These are phyloP conservation scores for Brachynemurus nebulosus DNA, from an alignment of 2,888 invertebrate species.

Conservation along the genomic window DNA sequence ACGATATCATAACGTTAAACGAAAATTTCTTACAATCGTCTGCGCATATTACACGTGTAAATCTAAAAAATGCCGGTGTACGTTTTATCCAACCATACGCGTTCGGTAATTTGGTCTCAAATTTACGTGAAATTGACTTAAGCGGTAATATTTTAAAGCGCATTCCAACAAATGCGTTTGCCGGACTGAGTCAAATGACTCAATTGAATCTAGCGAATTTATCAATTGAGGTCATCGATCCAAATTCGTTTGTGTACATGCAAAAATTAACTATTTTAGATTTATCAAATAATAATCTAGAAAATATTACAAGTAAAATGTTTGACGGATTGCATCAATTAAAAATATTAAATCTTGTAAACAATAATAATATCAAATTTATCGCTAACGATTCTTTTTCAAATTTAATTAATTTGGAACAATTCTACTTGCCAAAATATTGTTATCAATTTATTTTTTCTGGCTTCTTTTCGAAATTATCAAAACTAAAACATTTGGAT, in stretches of 20 bases:
- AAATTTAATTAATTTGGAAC: not conserved
- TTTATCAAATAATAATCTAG: slow-evolving; percentile 1
- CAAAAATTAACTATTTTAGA: not conserved
- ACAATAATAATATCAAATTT: slow-evolving; percentile 5
- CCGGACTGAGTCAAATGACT: not conserved
- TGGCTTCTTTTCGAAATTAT: slow-evolving; percentile 1
- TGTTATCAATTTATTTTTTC: not conserved
- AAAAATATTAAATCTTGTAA: slow-evolving; percentile 1
- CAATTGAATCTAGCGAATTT: slow-evolving; percentile 1
- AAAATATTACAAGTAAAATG: not conserved
- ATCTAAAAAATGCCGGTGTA: not conserved
- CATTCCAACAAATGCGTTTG: not conserved
- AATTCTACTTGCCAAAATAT: slow-evolving; percentile 4
- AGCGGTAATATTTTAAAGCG: not conserved
- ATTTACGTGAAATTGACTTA: not conserved
- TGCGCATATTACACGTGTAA: not conserved
- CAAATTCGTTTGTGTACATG: slow-evolving; percentile 1
- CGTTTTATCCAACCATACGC: not conserved
- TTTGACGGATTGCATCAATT: slow-evolving; percentile 1
- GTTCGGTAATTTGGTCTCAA: not conserved
- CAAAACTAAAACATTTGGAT: slow-evolving; percentile 1
- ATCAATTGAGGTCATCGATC: slow-evolving; percentile 1
- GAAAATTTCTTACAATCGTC: not conserved
- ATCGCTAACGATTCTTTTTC: slow-evolving; percentile 1
- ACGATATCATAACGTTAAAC: not conserved